Evolutionary conservation across 2,113 vertebrate species (phyloP), one percentile per base, ranked within the genome.

Genomic region (Acinonyx jubatus): DNA sequence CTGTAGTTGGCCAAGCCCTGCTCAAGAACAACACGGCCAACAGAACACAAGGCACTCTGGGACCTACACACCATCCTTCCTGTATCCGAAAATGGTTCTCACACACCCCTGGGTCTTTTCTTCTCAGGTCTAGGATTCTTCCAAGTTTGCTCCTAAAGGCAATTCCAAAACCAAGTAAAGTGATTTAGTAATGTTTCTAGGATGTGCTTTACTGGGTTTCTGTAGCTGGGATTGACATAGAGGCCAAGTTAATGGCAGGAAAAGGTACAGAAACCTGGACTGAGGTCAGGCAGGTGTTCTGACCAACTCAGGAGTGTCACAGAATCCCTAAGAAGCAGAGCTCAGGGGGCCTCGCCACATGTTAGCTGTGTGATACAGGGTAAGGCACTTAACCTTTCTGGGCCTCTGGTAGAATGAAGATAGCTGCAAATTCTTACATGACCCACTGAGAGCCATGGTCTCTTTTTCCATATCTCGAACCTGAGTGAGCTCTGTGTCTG

Each of bases 291-390:
- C 3, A 33, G 91, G 87, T 27, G 9, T 68, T 91, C 55, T 69
- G 55, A 87, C 15, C 33, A 83, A 36, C 25, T 68, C 50, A 33
- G n/a, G 23, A 87, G 7, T 31, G 14, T 73, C 31, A 73, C 27
- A 21, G 45, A 16, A 25, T 50, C 81, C n/a, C 11, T 50, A 57
- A 88, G 36, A 55, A 27, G 61, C 33, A 45, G 57, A 88, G 12
- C 25, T 16, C 1, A 11, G 21, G 38, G 19, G 23, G 16, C 14
- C 50, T 6, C 3, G 38, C 7, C 6, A 41, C 1, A 1, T 31
- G 45, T 23, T 90, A 16, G 13, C 63, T 88, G 21, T 38, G 61
- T 50, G n/a, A 48, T 36, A 27, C 2, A 13, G 48, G 65, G 29
- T 33, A 71, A 41, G 55, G 15, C 41, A 57, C 55, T 66, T 29